Evolutionary conservation across 2,113 vertebrate species (phyloP), one percentile per base, ranked within the genome.

Genomic region (Oncorhynchus tshawytscha): DNA sequence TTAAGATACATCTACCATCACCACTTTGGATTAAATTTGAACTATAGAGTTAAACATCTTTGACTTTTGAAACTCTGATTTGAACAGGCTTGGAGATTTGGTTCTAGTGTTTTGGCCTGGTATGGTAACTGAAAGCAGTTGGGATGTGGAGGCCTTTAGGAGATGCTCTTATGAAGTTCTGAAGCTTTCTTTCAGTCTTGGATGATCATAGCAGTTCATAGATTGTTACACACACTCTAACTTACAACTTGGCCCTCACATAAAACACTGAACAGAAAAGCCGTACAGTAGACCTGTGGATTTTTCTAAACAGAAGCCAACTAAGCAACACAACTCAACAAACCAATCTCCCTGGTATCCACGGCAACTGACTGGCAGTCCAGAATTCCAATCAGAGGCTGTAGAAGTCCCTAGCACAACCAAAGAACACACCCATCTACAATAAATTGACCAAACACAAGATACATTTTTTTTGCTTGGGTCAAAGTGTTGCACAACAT

Each of bases 361-460:
- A 80, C 54, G 79, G 86, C 78, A 80, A 76, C 72, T 80, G 74
- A 81, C 54, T 72, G 31, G 62, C 68, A 62, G 76, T 78, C 62
- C 22, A 57, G 29, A 70, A 65, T 71, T 24, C 86, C 71, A 85
- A 71, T 85, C 25, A 3, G 69, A 78, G 77, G 74, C 80, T 81
- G 73, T 69, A 51, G 74, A 78, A 71, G 70, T 76, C 84, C 79
- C 84, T 85, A 85, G 79, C 80, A 84, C 85, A 90, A 93, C 93
- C 92, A 94, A 94, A 93, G 91, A 93, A 87, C 73, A 79, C 85
- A 78, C 84, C 81, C 71, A 82, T 89, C 77, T 80, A 85, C 74
- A 79, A 82, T 77, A 80, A 87, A 86, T 82, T 87, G 82, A 91
- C 91, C 86, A 90, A 91, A 90, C 86, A 87, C 70, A 85, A 77